Evolutionary conservation across 2,888 invertebrate species (phyloP).

Genomic region (Leptinotarsa peninsularis): DNA sequence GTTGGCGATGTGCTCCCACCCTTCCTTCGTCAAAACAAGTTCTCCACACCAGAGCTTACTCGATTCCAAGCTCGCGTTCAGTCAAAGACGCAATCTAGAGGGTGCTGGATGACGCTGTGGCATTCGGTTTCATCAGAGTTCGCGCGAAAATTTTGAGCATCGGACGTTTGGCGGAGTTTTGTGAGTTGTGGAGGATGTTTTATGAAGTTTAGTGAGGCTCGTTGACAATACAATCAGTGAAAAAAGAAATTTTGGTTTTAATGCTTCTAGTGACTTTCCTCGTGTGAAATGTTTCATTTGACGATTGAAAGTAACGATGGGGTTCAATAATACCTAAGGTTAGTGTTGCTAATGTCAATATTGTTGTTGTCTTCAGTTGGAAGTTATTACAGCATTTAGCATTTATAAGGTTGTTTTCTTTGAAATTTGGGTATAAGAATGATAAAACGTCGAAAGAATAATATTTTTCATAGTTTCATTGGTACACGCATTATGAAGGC

Average conservation of each 20-base stretch:
- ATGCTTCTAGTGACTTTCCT: constrained; percentile 12
- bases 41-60: constrained; percentile 36
- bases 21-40: constrained; percentile 28
- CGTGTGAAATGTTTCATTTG: constrained; percentile 8
- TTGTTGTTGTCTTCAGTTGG: neutral
- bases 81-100: constrained; percentile 31
- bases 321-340: constrained; percentile 20
- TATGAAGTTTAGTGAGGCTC: neutral
- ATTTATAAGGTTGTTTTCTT: too few species aligned
- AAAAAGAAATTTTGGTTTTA: constrained; percentile 5
- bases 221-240: neutral
- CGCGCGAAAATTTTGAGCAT: constrained; percentile 26
- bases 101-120: constrained; percentile 24
- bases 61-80: constrained; percentile 35
- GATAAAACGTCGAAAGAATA: too few species aligned
- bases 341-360: neutral
- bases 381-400: too few species aligned
- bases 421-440: too few species aligned
- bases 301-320: constrained; percentile 7
- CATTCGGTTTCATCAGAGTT: constrained; percentile 16
- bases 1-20: constrained; percentile 40
- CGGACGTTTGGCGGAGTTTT: constrained; percentile 3
- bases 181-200: constrained; percentile 3
- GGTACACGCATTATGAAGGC: too few species aligned
- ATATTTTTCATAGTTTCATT: too few species aligned